Evolutionary conservation across 2,888 invertebrate genomes (phyloP), one percentile per base, ranked within the genome.

Genomic region (Thalpophila matura): DNA sequence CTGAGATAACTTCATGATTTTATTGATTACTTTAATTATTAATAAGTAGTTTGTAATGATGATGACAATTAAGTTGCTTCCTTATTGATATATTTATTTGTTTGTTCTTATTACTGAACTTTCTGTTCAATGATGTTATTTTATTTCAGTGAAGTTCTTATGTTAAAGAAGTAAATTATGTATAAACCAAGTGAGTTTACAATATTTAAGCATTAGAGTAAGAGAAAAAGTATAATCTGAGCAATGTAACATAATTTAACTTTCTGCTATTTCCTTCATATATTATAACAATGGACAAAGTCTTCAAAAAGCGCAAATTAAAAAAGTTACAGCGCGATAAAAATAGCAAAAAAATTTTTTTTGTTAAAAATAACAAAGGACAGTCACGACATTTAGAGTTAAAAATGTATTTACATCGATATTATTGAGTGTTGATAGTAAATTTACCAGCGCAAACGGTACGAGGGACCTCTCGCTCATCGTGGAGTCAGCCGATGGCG

Each of bases 391-490:
- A 80, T 70, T 64, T 51, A 75, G 80, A 78, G 80, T 79, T 82
- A 84, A 80, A 84, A 86, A 88, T 85, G 81, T 92, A 92, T 88
- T 93, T 92, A 93, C 91, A 92, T 91, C 90, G 85, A 92, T 83
- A 86, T 92, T 91, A 92, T 85, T 93, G 88, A 91, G 85, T 82
- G 87, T 85, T 81, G 90, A 89, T 86, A 92, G 89, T 90, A 92
- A 92, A 93, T 91, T 95, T 95, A 95, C 95, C 95, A 95, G 90
- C 84, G 92, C 94, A 89, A 92, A 95, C 45, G 95, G 95, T 66
- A 94, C 94, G 64, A 94, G 89, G 16, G 95, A 95, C 76, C 95
- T 82, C 86, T 95, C 95, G 89, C 95, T 95, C 95, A 95, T 95
- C 10, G 95, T 95, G 6, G 95, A 95, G 83, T 95, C 95, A 16